These are phyloP conservation scores for Meghimatium bilineatum DNA, from an alignment of 2,888 invertebrate species.

Conservation along the genomic window DNA sequence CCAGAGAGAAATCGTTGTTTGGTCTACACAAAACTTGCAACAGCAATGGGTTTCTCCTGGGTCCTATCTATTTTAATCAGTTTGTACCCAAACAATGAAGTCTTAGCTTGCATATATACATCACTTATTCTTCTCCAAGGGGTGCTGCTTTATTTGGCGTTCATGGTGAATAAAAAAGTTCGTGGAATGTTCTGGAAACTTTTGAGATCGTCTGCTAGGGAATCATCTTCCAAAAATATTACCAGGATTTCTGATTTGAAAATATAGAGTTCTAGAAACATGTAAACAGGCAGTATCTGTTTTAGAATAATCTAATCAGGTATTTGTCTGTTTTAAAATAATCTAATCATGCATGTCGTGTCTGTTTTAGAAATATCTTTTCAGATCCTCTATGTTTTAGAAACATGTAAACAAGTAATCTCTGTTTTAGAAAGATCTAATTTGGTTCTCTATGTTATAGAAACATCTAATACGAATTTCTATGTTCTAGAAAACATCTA, in stretches of 20 bases:
- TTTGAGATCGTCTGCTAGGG: too few species aligned
- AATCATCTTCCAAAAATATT: background rate
- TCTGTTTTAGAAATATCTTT: too few species aligned
- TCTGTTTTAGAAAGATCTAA: too few species aligned
- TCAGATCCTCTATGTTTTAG: too few species aligned
- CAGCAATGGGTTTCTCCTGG: slow-evolving; percentile 42
- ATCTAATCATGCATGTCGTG: too few species aligned
- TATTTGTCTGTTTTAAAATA: too few species aligned
- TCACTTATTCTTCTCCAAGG: slow-evolving; percentile 27
- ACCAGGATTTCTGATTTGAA: background rate
- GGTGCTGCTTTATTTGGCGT: slow-evolving; percentile 18
- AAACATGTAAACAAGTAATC: too few species aligned
- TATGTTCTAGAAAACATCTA: too few species aligned
- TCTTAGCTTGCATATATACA: slow-evolving; percentile 9
- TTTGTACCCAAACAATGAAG: background rate
- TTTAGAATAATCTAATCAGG: too few species aligned
- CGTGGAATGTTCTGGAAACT: background rate
- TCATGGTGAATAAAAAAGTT: slow-evolving; percentile 32
- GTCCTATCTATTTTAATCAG: background rate
- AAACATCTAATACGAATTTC: too few species aligned
- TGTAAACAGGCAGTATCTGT: background rate
- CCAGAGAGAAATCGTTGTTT: background rate
- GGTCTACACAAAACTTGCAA: slow-evolving; percentile 27
- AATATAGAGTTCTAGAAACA: background rate
- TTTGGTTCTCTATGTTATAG: too few species aligned